These are phyloP conservation scores for Propithecus coquereli DNA, from an alignment of 2,113 vertebrate genomes.

Conservation along the genomic window DNA sequence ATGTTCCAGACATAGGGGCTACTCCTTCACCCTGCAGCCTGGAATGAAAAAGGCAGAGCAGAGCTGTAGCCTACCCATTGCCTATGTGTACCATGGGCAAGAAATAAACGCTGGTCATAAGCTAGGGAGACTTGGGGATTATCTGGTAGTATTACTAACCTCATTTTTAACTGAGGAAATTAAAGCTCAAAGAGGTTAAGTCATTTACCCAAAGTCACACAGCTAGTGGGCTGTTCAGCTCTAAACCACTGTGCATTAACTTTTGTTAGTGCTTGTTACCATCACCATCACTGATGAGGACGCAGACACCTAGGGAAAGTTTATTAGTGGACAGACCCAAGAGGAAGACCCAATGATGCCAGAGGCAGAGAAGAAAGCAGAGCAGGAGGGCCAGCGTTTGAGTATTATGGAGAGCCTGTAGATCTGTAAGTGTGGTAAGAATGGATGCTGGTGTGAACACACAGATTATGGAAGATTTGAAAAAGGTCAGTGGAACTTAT, in stretches of 20 bases:
- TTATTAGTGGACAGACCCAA: not conserved
- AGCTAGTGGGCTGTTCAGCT: not conserved
- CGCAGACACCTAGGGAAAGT: not conserved
- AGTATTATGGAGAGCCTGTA: not conserved
- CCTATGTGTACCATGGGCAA: not conserved
- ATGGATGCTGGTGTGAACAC: not conserved
- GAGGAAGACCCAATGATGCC: not conserved
- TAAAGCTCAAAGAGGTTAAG: not conserved
- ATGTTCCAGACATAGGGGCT: not conserved
- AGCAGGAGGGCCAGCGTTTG: not conserved
- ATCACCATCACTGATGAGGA: not conserved
- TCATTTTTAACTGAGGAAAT: not conserved
- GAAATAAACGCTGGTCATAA: not conserved
- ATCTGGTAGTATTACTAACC: not conserved
- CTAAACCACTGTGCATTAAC: not conserved
- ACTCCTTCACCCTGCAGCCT: not conserved
- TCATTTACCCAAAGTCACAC: not conserved
- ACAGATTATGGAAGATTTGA: not conserved
- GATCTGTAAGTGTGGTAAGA: not conserved
- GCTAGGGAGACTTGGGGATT: not conserved
- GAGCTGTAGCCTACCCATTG: not conserved
- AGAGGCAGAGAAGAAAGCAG: not conserved
- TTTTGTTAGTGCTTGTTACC: not conserved
- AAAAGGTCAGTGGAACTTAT: not conserved
- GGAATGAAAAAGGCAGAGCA: not conserved